Base-by-base conservation (phyloP, 1,140 invertebrate genomes). In the Sitophilus oryzae region DNA sequence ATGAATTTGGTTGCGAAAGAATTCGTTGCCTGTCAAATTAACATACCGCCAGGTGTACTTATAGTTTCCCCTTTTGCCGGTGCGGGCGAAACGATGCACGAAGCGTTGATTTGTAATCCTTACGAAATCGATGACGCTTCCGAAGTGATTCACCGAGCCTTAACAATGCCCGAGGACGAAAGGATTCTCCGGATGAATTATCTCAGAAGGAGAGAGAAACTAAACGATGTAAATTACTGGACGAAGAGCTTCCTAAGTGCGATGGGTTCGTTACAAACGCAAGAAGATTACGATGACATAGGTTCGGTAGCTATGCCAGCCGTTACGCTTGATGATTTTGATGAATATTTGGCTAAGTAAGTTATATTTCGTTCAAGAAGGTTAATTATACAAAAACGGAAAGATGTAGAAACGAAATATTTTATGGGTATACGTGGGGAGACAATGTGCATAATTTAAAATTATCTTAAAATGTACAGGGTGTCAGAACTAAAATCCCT, bases 1-100 rank as follows among this genome's bases (percentile, higher is more conserved):
- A 95, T 95, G 91, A 95, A 95, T 74, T 76, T 95, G 37, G 91
- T 94, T 1, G 91, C 91, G 3, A 94, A 95, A 71, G 91, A 95
- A 71, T 94, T 91, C 65, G 90, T 93, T 1, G 91, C 91, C 3
- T 93, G 91, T 67, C 91, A 93, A 71, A 92, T 92, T 6, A 89
- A 91, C 57, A 82, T 82, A 10, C 83, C 88, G 0, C 89, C 90
- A 0, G 91, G 91, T 5, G 91, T 95, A 0, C 71, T 95, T 3
- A 89, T 95, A 37, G 82, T 95, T 2, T 93, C 89, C 1, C 89
- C 90, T 0, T 93, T 95, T 70, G 91, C 91, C 51, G 90, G 91
- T 1, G 90, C 91, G 15, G 89, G 88, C 0, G 89, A 91, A 69
- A 91, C 87, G 76, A 93, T 93, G 89, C 89, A 91, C 71, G 89